Conservation (phyloP, 2,888 invertebrate genomes). For the Chrysotoxum bicinctum region DNA sequence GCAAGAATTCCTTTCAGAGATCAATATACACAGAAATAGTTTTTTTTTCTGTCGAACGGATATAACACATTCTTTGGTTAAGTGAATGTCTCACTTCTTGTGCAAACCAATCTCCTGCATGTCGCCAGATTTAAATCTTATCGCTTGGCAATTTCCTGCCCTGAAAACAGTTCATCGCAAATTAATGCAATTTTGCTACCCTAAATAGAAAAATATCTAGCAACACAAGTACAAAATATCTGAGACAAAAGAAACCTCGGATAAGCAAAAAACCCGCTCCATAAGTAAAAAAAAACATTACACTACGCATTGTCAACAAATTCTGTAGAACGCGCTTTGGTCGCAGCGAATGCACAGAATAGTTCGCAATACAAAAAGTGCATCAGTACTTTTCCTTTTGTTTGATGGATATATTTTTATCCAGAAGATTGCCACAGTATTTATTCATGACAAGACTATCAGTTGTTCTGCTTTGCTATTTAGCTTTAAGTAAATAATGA, state of each 20-base stretch:
- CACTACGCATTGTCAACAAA: slow-evolving; percentile 45
- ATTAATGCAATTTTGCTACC: slow-evolving; percentile 40
- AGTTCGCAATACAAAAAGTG: not conserved
- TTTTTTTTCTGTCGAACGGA: not conserved
- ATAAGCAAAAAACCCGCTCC: slow-evolving; percentile 62
- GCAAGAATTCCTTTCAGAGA: not conserved
- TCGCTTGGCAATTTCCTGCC: slow-evolving; percentile 61
- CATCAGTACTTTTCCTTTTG: slow-evolving; percentile 22
- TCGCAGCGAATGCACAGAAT: not conserved
- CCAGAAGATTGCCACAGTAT: slow-evolving; percentile 34
- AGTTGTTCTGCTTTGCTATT: slow-evolving; percentile 30
- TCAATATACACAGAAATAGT: not conserved
- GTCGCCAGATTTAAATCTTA: slow-evolving; percentile 32
- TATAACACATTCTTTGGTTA: not conserved
- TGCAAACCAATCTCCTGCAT: not conserved
- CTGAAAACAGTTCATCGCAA: slow-evolving; percentile 51
- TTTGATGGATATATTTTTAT: slow-evolving; percentile 36
- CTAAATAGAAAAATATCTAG: slow-evolving; percentile 23
- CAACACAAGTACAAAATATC: not conserved
- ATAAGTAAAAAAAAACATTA: not conserved
- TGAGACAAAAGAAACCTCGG: slow-evolving; percentile 22
- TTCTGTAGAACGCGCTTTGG: slow-evolving; percentile 9
- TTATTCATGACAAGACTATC: slow-evolving; percentile 29
- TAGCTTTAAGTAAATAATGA: slow-evolving; percentile 52
- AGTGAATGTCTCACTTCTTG: not conserved